Evolutionary conservation across 2,113 vertebrate species (phyloP).

Genomic region (Bubo bubo): DNA sequence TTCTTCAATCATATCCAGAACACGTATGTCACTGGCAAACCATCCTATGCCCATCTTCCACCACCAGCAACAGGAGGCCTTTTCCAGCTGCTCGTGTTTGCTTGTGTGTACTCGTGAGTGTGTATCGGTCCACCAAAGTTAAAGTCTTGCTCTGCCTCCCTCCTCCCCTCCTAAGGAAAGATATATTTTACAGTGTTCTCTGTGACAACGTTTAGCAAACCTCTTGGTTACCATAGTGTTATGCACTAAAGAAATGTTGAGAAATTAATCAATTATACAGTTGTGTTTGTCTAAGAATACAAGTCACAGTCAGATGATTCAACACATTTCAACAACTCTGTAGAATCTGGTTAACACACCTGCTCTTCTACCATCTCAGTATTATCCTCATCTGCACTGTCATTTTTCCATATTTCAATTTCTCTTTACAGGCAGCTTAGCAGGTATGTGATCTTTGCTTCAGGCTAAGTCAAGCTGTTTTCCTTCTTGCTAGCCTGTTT

Average conservation of each 20-base stretch:
- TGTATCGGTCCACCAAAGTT: not conserved
- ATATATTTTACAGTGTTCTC: not conserved
- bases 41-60: fast-evolving
- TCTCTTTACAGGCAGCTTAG: not conserved
- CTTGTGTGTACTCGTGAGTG: no score
- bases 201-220: not conserved
- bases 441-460: not conserved
- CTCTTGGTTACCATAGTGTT: slow-evolving; percentile 21
- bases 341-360: not conserved
- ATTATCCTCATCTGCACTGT: not conserved
- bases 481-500: not conserved
- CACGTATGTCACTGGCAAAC: fast-evolving
- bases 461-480: slow-evolving; percentile 13
- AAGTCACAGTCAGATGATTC: not conserved
- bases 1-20: not conserved
- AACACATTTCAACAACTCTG: slow-evolving; percentile 1
- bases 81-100: fast-evolving
- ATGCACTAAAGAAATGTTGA: not conserved
- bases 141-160: not conserved
- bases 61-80: not conserved
- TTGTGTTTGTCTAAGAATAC: slow-evolving; percentile 46
- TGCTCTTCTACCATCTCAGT: not conserved
- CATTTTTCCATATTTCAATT: not conserved
- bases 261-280: slow-evolving; percentile 56
- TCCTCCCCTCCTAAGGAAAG: not conserved